Conservation (phyloP, 2,888 invertebrate species). For the Rapana venosa region DNA sequence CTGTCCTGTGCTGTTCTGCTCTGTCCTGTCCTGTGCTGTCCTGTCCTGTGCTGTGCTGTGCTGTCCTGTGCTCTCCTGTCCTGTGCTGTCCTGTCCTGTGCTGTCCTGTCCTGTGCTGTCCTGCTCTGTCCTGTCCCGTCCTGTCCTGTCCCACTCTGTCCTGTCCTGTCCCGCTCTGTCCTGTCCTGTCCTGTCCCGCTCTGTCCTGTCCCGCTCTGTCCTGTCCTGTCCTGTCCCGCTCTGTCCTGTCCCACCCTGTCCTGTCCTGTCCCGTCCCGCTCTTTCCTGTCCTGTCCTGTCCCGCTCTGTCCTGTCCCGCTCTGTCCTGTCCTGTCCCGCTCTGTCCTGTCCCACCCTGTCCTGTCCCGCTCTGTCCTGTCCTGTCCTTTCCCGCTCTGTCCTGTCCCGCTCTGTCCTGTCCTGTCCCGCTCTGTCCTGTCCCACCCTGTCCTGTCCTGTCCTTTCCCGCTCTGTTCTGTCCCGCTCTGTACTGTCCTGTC, state of each 20-base stretch:
- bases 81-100: slow-evolving; percentile 30
- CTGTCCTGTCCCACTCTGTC: slow-evolving; percentile 28
- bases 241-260: background rate
- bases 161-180: slow-evolving; percentile 3
- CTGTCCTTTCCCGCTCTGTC: too few species aligned
- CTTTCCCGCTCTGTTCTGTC: too few species aligned
- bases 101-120: slow-evolving; percentile 31
- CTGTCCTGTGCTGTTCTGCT: too few species aligned
- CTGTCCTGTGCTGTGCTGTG: slow-evolving; percentile 35
- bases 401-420: too few species aligned
- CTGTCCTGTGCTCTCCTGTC: slow-evolving; percentile 32
- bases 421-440: background rate
- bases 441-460: too few species aligned
- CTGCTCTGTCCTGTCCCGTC: slow-evolving; percentile 37
- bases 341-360: background rate
- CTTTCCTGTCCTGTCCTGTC: too few species aligned
- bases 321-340: background rate
- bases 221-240: too few species aligned
- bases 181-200: background rate
- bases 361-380: too few species aligned
- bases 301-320: background rate
- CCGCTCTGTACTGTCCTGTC: too few species aligned
- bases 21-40: slow-evolving; percentile 36
- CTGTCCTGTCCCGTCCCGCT: too few species aligned
- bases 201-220: background rate